phyloP scores from a whole-genome alignment of 2,113 vertebrate species.

The Corvus moneduloides region DNA sequence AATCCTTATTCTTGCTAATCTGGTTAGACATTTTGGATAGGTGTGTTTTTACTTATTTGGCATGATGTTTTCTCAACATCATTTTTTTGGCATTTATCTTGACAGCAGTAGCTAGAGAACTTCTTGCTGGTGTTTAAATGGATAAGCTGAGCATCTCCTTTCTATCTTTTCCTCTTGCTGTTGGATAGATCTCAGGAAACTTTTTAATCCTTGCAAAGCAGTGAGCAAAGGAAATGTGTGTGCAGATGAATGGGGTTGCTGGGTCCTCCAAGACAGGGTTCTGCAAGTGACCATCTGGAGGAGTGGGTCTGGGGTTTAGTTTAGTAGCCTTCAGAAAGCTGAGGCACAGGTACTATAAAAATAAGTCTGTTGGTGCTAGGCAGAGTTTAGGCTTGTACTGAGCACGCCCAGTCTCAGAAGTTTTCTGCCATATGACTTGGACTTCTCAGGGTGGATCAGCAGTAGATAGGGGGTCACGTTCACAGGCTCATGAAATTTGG shows the following conservation, averaged over 20 bases:
- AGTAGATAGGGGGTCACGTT: neutral
- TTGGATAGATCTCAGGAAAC: neutral
- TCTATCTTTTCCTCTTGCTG: neutral
- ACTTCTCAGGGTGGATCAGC: neutral
- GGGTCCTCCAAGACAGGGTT: neutral
- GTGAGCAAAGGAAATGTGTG: neutral
- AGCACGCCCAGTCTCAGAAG: neutral
- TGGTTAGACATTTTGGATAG: conserved; percentile 8
- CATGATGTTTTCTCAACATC: neutral
- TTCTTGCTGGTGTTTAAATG: neutral
- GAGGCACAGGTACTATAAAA: neutral
- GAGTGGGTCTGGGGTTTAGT: neutral
- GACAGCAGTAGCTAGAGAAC: neutral
- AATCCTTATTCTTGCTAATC: neutral
- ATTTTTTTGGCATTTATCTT: neutral
- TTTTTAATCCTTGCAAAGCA: neutral
- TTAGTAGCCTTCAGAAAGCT: neutral
- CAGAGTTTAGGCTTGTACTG: neutral
- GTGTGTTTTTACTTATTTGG: conserved; percentile 4
- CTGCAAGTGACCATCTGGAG: neutral
- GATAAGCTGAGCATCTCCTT: neutral
- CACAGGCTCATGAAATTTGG: rapidly evolving
- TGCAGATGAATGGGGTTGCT: neutral
- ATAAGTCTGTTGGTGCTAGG: neutral
- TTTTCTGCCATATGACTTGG: neutral